Conservation (phyloP, 2,113 vertebrate genomes). For the Cathartes aura region DNA sequence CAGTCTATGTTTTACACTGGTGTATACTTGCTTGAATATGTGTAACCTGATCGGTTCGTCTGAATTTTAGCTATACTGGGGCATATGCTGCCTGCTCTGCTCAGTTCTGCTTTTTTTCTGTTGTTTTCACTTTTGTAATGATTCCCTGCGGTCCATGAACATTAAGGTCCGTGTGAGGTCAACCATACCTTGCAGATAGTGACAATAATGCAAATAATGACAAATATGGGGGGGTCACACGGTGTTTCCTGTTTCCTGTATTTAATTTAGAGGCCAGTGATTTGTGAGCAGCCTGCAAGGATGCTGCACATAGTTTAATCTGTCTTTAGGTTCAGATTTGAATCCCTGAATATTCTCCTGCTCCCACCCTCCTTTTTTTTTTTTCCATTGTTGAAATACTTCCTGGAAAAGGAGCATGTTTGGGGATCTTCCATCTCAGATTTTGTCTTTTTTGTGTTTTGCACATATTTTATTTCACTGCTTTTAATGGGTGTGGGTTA, state of each 20-base stretch:
- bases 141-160: conserved; percentile 15
- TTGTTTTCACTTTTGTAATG: conserved; percentile 23
- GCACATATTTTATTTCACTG: not conserved
- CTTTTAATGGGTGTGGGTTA: not conserved
- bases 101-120: not conserved
- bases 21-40: not conserved
- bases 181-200: conserved; percentile 27
- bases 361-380: not conserved
- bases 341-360: not conserved
- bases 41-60: not conserved
- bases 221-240: not conserved
- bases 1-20: not conserved
- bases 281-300: not conserved
- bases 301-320: not conserved
- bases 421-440: not conserved
- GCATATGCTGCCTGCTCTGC: not conserved
- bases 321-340: not conserved
- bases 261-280: not conserved
- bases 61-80: not conserved
- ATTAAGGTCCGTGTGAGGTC: conserved; percentile 41
- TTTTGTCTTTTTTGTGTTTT: not conserved
- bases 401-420: not conserved
- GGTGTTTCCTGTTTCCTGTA: conserved; percentile 42
- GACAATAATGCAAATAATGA: conserved; percentile 8
- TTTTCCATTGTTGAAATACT: not conserved